These are phyloP conservation scores for Dermochelys coriacea DNA, from an alignment of 2,797 vertebrate species.

Conservation along the genomic window DNA sequence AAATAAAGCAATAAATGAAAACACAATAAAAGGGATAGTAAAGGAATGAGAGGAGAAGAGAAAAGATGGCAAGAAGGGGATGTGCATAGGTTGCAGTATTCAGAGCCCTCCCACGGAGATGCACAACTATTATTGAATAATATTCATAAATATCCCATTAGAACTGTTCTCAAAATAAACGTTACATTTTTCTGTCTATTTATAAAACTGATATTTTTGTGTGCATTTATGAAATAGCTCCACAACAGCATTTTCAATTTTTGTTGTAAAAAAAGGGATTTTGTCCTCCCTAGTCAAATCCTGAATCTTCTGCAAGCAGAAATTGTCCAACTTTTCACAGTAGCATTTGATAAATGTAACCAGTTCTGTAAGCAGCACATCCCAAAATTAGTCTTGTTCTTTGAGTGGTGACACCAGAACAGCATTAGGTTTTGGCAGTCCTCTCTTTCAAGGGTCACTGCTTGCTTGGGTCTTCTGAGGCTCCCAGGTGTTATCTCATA, in stretches of 20 bases:
- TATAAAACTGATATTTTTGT: neutral
- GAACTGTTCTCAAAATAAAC: neutral
- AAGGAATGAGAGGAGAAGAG: neutral
- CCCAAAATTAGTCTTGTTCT: neutral
- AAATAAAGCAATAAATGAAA: neutral
- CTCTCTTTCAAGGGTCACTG: neutral
- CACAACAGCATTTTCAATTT: neutral
- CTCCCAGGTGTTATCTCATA: neutral
- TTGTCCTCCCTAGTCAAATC: neutral
- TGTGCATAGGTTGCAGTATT: neutral
- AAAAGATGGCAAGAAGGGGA: neutral
- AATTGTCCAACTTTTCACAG: neutral
- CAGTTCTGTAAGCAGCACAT: neutral
- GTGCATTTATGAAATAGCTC: neutral
- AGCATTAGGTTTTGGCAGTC: neutral
- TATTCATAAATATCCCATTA: neutral
- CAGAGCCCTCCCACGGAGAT: neutral
- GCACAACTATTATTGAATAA: neutral
- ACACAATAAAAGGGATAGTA: neutral
- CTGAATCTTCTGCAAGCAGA: neutral
- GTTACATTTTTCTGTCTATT: neutral
- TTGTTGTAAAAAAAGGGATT: neutral
- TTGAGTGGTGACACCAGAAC: neutral
- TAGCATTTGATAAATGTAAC: neutral
- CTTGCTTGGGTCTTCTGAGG: slow-evolving; percentile 1